Evolutionary conservation across 2,113 vertebrate genomes (phyloP), one percentile per base, ranked within the genome.

Genomic region (Hemicordylus capensis): DNA sequence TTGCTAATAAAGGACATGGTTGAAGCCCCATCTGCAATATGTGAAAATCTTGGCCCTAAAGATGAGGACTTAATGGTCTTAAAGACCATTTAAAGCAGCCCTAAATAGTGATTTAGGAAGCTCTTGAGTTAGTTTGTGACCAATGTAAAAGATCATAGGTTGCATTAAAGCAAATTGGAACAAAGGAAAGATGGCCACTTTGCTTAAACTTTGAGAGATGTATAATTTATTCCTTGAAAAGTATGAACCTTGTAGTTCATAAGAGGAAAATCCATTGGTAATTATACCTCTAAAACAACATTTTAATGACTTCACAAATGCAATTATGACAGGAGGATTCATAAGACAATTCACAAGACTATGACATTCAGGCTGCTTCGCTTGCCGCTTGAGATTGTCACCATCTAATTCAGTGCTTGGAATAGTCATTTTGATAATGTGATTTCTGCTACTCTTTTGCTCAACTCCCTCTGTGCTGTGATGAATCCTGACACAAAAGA

Each of bases 361-460:
- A 51, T 54, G 80, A 56, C 51, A 56, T 70, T 15, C 15, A 56
- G 31, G 28, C n/a, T n/a, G n/a, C n/a, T n/a, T n/a, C 19, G 46
- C 51, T 58, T 70, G 34, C 51, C 20, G 59, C 20, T 42, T 28
- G n/a, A 72, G 14, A 44, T 12, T 58, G 39, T 12, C 7, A 54
- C 46, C 5, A 39, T 54, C 34, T 72, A 72, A 72, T 81, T 67
- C 51, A 87, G 58, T 34, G 28, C 22, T 59, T 2, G 2, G 83
- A 3, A 4, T 58, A 22, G 10, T 3, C 26, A 79, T 37, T 44
- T 59, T 81, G 37, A 8, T 74, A 48, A 63, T 85, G 69, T 58
- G 66, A 14, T 19, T 84, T 90, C 74, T 80, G 22, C 39, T 87
- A 59, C 12, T 80, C 81, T 86, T 48, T 5, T 76, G 85, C 74